phyloP scores from a whole-genome alignment of 2,797 vertebrate species.

The Cryptoprocta ferox region DNA sequence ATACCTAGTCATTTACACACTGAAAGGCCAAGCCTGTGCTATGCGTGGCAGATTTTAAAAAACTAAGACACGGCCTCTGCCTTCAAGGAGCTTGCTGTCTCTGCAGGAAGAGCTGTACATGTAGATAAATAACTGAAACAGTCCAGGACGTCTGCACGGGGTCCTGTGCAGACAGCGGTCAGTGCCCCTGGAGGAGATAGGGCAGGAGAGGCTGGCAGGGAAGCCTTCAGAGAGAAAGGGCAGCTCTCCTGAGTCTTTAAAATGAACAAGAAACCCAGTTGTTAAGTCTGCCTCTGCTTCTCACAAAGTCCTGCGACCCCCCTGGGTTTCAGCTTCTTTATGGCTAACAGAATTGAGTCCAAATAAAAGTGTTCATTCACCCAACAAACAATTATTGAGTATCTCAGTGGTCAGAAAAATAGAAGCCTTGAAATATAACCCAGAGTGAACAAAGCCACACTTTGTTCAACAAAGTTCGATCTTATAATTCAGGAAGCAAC shows the following conservation, averaged over 20 bases:
- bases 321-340: not conserved
- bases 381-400: not conserved
- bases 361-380: not conserved
- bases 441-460: not conserved
- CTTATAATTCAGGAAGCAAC: not conserved
- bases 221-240: not conserved
- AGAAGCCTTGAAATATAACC: slow-evolving; percentile 29
- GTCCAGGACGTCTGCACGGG: not conserved
- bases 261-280: not conserved
- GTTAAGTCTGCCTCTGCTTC: not conserved
- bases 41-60: not conserved
- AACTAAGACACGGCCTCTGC: not conserved
- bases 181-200: not conserved
- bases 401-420: not conserved
- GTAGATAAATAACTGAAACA: not conserved
- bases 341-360: not conserved
- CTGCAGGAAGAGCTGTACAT: not conserved
- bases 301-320: not conserved
- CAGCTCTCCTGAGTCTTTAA: not conserved
- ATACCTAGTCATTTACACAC: not conserved
- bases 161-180: not conserved
- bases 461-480: not conserved
- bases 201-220: not conserved
- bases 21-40: not conserved
- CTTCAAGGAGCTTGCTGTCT: not conserved